Conservation (phyloP, 2,797 vertebrate genomes). For the Tangara arthus region DNA sequence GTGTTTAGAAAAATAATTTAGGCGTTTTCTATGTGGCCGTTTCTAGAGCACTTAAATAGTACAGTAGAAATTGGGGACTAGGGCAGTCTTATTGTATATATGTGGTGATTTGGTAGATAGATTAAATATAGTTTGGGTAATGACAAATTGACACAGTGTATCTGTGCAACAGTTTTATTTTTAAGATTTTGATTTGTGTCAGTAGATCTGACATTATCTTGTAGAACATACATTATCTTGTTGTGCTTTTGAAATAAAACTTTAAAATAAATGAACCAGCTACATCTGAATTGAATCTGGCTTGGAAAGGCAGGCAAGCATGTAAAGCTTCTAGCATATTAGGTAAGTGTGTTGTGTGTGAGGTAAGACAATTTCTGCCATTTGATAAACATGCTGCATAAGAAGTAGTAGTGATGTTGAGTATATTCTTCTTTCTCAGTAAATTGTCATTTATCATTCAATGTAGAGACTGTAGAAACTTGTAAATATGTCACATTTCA, state of each 20-base stretch:
- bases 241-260: slow-evolving; percentile 1
- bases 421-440: background rate
- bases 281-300: background rate
- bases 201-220: background rate
- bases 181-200: background rate
- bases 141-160: background rate
- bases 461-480: background rate
- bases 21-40: background rate
- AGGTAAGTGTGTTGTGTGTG: background rate
- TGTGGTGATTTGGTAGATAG: background rate
- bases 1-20: background rate
- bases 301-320: background rate
- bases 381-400: background rate
- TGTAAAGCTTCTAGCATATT: slow-evolving; percentile 4
- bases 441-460: background rate
- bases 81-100: background rate
- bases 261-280: background rate
- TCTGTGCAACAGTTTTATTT: background rate
- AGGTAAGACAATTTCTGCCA: background rate
- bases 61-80: background rate
- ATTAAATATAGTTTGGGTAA: background rate
- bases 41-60: background rate
- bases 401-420: background rate
- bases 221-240: background rate
- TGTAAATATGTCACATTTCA: slow-evolving; percentile 6